These are phyloP conservation scores for Volucella zonaria DNA, from an alignment of 2,888 invertebrate species.

Conservation along the genomic window DNA sequence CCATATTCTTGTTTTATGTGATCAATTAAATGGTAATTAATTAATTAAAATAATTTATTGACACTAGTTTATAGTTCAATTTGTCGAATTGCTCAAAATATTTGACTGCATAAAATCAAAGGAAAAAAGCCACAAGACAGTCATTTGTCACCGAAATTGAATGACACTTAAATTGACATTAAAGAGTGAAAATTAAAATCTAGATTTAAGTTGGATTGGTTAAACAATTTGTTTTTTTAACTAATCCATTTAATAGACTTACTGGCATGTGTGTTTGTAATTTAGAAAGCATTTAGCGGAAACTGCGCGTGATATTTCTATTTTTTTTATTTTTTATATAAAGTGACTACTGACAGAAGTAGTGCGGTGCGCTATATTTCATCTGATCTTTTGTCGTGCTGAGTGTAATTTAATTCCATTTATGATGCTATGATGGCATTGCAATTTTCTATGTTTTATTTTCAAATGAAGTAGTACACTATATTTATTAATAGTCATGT, in stretches of 20 bases:
- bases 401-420: slow-evolving; percentile 16
- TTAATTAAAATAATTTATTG: no score
- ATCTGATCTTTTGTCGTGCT: slow-evolving; percentile 16
- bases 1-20: no score
- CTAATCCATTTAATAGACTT: slow-evolving; percentile 11
- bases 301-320: slow-evolving; percentile 25
- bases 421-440: slow-evolving; percentile 15
- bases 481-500: neutral
- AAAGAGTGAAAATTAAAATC: no score
- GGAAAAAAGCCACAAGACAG: no score
- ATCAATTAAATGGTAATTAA: no score
- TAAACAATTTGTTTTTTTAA: neutral
- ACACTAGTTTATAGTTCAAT: no score
- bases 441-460: neutral
- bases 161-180: no score
- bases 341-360: slow-evolving; percentile 34
- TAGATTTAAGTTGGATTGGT: no score
- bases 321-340: neutral
- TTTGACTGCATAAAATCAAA: no score
- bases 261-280: slow-evolving; percentile 10
- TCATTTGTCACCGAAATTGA: no score
- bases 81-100: no score
- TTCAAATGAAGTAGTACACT: no score
- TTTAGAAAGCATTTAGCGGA: slow-evolving; percentile 19
- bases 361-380: slow-evolving; percentile 13